These are phyloP conservation scores for Trichoplax adhaerens DNA, from an alignment of 37 sponge, comb jelly and placozoan genomes.

Conservation along the genomic window DNA sequence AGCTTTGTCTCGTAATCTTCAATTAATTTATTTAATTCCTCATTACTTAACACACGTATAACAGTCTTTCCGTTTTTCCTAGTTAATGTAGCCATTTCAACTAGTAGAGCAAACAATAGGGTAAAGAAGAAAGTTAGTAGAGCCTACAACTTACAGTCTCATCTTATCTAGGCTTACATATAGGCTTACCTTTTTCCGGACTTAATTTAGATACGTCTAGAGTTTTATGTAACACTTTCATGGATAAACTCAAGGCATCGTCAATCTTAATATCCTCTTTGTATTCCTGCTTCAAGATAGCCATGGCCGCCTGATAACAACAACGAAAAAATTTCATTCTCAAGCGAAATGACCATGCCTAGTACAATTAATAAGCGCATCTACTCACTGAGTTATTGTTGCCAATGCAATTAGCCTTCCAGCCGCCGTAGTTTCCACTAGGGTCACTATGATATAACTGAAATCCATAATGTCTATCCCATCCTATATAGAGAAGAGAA, in stretches of 20 bases:
- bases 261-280: constrained; percentile 60
- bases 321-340: not conserved
- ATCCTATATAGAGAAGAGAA: constrained; percentile 96
- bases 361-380: too few relatives aligned
- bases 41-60: constrained; percentile 46
- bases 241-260: constrained; percentile 75
- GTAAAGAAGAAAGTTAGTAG: not conserved
- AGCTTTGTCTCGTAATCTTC: constrained; percentile 26
- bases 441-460: constrained; percentile 98
- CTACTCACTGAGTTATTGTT: constrained; percentile 58
- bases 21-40: constrained; percentile 13
- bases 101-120: not conserved
- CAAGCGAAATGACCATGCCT: not conserved
- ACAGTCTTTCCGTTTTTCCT: constrained; percentile 36
- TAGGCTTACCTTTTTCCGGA: constrained; percentile 45
- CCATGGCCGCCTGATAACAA: constrained; percentile 59
- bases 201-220: constrained; percentile 81
- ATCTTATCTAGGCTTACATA: not conserved
- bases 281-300: constrained; percentile 94
- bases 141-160: not conserved
- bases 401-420: constrained; percentile 98
- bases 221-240: constrained; percentile 87
- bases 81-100: constrained; percentile 85
- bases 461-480: constrained; percentile 86
- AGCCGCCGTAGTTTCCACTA: constrained; percentile 97